These are phyloP conservation scores for Ictalurus punctatus DNA, from an alignment of 2,113 vertebrate genomes.

Conservation along the genomic window DNA sequence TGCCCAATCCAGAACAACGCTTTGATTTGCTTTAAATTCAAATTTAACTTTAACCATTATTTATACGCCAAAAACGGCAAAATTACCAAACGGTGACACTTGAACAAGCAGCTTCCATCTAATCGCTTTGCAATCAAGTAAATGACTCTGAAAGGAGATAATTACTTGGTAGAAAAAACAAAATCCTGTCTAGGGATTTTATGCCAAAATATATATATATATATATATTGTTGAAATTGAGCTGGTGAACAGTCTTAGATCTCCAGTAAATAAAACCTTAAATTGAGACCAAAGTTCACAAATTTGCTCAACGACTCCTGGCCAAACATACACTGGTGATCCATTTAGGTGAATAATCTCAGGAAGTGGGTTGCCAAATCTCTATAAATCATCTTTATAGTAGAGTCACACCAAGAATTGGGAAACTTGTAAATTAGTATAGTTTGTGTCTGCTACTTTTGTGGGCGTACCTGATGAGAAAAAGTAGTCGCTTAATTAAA, in stretches of 20 bases:
- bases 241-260: background rate
- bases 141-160: conserved; percentile 14
- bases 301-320: background rate
- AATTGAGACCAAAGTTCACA: background rate
- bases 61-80: background rate
- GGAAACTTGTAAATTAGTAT: too few species aligned
- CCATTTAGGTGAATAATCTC: background rate
- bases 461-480: background rate
- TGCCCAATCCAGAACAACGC: background rate
- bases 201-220: background rate
- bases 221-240: background rate
- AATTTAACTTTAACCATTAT: background rate
- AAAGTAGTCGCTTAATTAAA: background rate
- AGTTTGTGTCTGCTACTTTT: background rate
- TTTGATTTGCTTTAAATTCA: background rate
- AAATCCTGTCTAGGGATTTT: background rate
- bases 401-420: too few species aligned
- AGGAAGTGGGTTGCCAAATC: conserved; percentile 8
- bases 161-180: background rate
- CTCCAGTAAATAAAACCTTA: background rate
- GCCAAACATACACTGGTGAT: background rate
- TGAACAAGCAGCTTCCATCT: background rate
- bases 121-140: conserved; percentile 3
- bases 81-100: background rate
- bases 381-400: background rate